Evolutionary conservation across 2,888 invertebrate species (phyloP).

Genomic region (Caenorhabditis virilis): DNA sequence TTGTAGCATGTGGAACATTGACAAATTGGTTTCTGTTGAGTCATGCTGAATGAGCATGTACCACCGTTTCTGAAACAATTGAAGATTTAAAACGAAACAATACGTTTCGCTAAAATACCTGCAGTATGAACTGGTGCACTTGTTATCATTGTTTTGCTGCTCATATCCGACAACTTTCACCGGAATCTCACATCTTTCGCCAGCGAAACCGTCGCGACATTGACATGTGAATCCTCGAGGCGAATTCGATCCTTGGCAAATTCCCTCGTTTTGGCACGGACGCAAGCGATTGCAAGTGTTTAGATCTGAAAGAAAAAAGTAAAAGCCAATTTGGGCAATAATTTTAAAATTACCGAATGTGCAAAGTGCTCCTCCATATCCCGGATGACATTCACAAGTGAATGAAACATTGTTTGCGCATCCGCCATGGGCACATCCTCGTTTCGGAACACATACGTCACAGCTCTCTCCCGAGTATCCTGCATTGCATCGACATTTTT

Average conservation of each 20-base stretch:
- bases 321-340: not conserved
- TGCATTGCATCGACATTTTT: conserved; percentile 11
- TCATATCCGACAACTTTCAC: no score
- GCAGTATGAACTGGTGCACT: not conserved
- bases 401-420: conserved; percentile 70
- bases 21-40: not conserved
- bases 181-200: conserved; percentile 78
- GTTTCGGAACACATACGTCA: conserved; percentile 70
- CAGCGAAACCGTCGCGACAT: conserved; percentile 89
- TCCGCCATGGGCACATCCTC: conserved; percentile 72
- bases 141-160: conserved; percentile 3
- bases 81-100: not conserved
- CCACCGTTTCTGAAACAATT: not conserved
- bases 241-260: conserved; percentile 85
- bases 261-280: conserved; percentile 68
- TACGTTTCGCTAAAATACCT: not conserved
- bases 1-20: conserved; percentile 3
- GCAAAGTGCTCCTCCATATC: conserved; percentile 73
- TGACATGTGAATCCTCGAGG: conserved; percentile 87
- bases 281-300: conserved; percentile 13
- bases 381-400: conserved; percentile 72
- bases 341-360: conserved; percentile 13
- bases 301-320: conserved; percentile 20
- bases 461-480: conserved; percentile 22
- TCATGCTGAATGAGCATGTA: not conserved